phyloP scores from a whole-genome alignment of 1,140 invertebrate genomes.

The Pogonus chalceus region DNA sequence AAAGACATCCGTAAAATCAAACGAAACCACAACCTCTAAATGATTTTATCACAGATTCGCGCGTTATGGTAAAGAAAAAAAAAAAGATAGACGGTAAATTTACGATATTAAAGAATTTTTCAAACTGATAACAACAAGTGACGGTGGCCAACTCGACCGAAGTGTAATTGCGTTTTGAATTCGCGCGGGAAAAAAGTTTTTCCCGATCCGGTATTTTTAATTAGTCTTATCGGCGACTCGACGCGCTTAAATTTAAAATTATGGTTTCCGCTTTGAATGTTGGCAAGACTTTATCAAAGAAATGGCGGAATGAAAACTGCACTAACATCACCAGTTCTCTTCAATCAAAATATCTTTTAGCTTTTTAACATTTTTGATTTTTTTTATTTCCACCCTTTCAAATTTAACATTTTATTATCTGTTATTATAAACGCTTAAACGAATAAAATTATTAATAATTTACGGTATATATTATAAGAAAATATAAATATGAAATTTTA shows the following conservation, averaged over 20 bases:
- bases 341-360: too few species aligned
- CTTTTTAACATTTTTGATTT: too few species aligned
- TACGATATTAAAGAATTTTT: background rate
- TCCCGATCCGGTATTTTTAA: constrained; percentile 2
- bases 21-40: background rate
- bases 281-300: background rate
- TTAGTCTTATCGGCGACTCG: background rate
- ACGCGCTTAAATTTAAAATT: constrained; percentile 1
- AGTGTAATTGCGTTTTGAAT: background rate
- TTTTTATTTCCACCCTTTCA: too few species aligned
- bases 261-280: constrained; percentile 2
- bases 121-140: background rate
- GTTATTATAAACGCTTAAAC: too few species aligned
- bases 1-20: background rate
- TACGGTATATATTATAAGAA: too few species aligned
- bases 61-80: background rate
- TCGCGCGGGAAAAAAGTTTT: background rate
- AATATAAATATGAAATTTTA: too few species aligned
- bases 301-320: background rate
- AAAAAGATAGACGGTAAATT: background rate
- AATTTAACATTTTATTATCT: too few species aligned
- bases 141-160: background rate
- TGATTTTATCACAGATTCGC: background rate
- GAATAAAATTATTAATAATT: too few species aligned
- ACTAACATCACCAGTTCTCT: too few species aligned